Evolutionary conservation across 2,797 vertebrate species (phyloP).

Genomic region (Gambelia wislizenii): DNA sequence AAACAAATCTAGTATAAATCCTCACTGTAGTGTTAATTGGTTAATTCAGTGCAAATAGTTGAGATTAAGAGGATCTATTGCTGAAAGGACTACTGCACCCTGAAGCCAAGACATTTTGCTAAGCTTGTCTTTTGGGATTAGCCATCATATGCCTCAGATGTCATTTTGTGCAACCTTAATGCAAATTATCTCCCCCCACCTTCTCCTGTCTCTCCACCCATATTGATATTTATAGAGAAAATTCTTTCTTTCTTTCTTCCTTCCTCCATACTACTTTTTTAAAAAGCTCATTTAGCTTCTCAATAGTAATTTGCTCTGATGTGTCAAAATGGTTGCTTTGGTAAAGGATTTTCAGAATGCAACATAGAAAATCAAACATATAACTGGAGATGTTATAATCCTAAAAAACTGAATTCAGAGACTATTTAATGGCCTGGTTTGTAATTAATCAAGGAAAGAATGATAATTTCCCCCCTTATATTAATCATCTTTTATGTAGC

Average conservation of each 20-base stretch:
- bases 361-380: constrained; percentile 49
- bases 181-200: constrained; percentile 28
- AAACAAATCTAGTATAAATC: neutral
- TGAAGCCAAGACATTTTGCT: constrained; percentile 29
- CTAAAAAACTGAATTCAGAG: constrained; percentile 53
- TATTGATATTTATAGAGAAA: constrained; percentile 19
- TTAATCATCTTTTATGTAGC: constrained; percentile 39
- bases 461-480: neutral
- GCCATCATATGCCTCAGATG: constrained; percentile 34
- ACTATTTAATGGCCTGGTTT: constrained; percentile 59
- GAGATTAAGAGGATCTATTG: constrained; percentile 43
- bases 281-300: constrained; percentile 12
- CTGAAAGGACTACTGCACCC: constrained; percentile 44
- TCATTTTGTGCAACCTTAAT: constrained; percentile 18
- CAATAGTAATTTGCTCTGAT: constrained; percentile 45
- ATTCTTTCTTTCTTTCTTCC: constrained; percentile 22
- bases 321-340: constrained; percentile 50
- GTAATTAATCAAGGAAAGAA: constrained; percentile 61
- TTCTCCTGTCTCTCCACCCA: neutral
- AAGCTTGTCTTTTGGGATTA: constrained; percentile 45
- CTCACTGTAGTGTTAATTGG: constrained; percentile 32
- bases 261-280: constrained; percentile 24
- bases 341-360: constrained; percentile 39
- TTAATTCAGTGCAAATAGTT: constrained; percentile 47
- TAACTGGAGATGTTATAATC: constrained; percentile 48